These are phyloP conservation scores for Anoplius nigerrimus DNA, from an alignment of 2,888 invertebrate genomes.

Conservation along the genomic window DNA sequence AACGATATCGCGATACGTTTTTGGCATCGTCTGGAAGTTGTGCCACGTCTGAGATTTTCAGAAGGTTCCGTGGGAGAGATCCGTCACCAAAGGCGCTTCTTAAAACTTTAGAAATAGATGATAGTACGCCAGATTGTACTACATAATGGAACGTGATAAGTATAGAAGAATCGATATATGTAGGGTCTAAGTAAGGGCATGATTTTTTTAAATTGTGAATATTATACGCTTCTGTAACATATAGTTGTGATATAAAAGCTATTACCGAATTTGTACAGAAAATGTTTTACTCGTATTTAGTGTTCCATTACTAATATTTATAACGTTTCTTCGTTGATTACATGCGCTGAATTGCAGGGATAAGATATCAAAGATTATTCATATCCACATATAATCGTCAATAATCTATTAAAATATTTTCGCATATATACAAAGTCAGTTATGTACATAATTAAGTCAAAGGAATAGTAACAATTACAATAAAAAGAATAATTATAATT, in stretches of 20 bases:
- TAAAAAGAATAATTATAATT: conserved; percentile 81
- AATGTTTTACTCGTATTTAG: not conserved
- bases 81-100: conserved; percentile 90
- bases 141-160: not conserved
- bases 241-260: not conserved
- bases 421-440: not conserved
- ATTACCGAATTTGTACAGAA: no score
- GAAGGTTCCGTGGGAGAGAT: conserved; percentile 93
- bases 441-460: conserved; percentile 46
- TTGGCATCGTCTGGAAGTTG: conserved; percentile 88
- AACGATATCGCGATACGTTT: conserved; percentile 88
- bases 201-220: not conserved
- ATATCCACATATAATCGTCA: not conserved
- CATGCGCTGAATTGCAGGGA: not conserved
- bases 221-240: not conserved
- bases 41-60: conserved; percentile 89
- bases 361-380: not conserved
- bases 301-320: not conserved
- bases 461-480: conserved; percentile 81
- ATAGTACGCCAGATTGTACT: no score
- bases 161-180: not conserved
- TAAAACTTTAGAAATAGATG: conserved; percentile 77
- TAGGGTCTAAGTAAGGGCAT: not conserved
- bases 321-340: not conserved
- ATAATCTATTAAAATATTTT: not conserved